phyloP scores from a whole-genome alignment of 1,140 invertebrate species.

The Tetraneura akinire region DNA sequence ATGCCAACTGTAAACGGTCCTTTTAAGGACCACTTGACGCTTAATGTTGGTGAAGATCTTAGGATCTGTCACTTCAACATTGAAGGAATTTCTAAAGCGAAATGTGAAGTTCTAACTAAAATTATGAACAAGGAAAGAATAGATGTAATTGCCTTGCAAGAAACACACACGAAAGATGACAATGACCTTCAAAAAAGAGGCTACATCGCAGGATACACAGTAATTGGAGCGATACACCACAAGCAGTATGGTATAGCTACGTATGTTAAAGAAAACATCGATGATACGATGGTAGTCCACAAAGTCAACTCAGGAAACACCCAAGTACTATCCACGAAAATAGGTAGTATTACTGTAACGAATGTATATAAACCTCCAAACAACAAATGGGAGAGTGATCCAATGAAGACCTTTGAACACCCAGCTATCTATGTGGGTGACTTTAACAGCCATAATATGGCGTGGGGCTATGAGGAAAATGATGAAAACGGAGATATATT shows the following conservation, averaged over 20 bases:
- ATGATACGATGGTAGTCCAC: slow-evolving; percentile 43
- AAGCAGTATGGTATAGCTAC: slow-evolving; percentile 46
- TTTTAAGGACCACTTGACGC: slow-evolving; percentile 13
- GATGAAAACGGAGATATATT: slow-evolving; percentile 23
- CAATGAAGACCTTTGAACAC: slow-evolving; percentile 22
- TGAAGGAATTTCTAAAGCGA: slow-evolving; percentile 20
- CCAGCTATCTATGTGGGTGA: slow-evolving; percentile 5
- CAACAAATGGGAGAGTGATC: no score
- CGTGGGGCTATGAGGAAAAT: slow-evolving; percentile 43
- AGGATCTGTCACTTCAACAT: slow-evolving; percentile 19
- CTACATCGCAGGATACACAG: background rate
- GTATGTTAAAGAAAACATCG: slow-evolving; percentile 10
- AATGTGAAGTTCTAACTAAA: slow-evolving; percentile 5
- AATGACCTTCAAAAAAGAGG: slow-evolving; percentile 17
- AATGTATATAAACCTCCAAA: slow-evolving; percentile 50
- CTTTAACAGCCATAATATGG: background rate
- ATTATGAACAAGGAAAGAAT: slow-evolving; percentile 7
- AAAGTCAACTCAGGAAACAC: slow-evolving; percentile 4
- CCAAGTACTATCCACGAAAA: background rate
- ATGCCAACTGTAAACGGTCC: slow-evolving; percentile 17
- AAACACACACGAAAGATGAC: slow-evolving; percentile 13
- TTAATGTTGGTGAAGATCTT: slow-evolving; percentile 22
- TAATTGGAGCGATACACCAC: slow-evolving; percentile 33
- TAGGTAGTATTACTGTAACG: slow-evolving; percentile 21
- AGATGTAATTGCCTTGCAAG: slow-evolving; percentile 21